Conservation (phyloP, 2,113 vertebrate species). For the Petroica traversi region DNA sequence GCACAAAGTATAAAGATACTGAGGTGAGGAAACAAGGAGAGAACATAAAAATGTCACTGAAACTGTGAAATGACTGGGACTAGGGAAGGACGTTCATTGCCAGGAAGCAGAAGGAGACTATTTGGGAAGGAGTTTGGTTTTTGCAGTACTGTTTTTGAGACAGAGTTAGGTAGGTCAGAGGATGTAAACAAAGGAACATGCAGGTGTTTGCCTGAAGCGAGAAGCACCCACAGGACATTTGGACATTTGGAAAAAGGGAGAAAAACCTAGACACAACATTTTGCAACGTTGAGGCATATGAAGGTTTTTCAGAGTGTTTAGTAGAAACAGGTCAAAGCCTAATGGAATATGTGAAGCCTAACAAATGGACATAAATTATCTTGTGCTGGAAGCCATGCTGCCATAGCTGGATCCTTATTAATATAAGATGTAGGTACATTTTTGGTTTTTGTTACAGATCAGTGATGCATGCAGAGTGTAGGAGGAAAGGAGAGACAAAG, state of each 20-base stretch:
- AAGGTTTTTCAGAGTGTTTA: not conserved
- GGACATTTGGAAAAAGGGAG: not conserved
- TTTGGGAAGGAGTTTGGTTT: not conserved
- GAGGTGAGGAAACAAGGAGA: not conserved
- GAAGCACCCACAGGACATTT: not conserved
- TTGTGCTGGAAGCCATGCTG: not conserved
- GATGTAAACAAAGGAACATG: not conserved
- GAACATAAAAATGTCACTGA: not conserved
- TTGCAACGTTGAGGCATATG: not conserved
- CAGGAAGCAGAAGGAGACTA: not conserved
- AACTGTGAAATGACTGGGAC: not conserved
- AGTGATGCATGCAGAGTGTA: not conserved
- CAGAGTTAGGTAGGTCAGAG: not conserved
- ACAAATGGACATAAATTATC: not conserved
- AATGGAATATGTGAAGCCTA: not conserved
- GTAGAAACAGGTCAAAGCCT: not conserved
- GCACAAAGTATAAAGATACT: not conserved
- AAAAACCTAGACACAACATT: not conserved
- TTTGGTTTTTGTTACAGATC: not conserved
- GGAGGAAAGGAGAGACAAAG: not conserved
- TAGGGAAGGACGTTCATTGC: not conserved
- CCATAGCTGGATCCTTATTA: not conserved
- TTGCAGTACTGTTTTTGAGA: not conserved
- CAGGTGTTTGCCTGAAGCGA: not conserved
- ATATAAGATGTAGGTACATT: not conserved